phyloP scores from a whole-genome alignment of 2,888 invertebrate species.

The Molorchus minor region DNA sequence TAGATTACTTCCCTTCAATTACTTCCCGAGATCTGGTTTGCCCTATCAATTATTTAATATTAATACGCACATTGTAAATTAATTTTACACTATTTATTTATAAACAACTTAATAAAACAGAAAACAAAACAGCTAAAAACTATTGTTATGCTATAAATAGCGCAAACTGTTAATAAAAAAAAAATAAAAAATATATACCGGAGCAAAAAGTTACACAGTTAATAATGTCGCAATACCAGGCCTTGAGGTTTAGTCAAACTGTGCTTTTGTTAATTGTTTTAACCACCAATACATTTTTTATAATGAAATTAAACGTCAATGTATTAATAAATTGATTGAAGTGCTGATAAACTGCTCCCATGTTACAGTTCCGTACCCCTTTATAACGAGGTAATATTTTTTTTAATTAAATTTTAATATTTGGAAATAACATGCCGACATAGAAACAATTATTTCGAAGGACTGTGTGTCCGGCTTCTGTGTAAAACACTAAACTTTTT shows the following conservation, averaged over 20 bases:
- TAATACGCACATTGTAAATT: too few relatives aligned
- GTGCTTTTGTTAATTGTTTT: neutral
- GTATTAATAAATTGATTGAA: neutral
- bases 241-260: neutral
- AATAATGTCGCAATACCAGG: neutral
- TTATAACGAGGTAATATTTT: neutral
- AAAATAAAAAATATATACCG: neutral
- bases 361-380: neutral
- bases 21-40: too few relatives aligned
- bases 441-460: neutral
- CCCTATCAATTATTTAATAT: too few relatives aligned
- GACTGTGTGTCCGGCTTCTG: neutral
- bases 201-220: neutral
- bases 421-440: neutral
- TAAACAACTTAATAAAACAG: neutral
- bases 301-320: slow-evolving; percentile 2
- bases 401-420: too few relatives aligned
- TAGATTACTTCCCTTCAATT: too few relatives aligned
- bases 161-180: neutral
- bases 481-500: neutral
- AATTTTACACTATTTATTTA: neutral
- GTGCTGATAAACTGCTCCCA: slow-evolving; percentile 1
- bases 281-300: neutral
- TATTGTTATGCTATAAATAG: neutral
- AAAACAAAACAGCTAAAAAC: neutral